A percentile compares a stretch with the other conserved stretches of the same genome.
phyloP scores from a whole-genome alignment of 2,888 invertebrate species.

The Trypoxylon attenuatum region DNA sequence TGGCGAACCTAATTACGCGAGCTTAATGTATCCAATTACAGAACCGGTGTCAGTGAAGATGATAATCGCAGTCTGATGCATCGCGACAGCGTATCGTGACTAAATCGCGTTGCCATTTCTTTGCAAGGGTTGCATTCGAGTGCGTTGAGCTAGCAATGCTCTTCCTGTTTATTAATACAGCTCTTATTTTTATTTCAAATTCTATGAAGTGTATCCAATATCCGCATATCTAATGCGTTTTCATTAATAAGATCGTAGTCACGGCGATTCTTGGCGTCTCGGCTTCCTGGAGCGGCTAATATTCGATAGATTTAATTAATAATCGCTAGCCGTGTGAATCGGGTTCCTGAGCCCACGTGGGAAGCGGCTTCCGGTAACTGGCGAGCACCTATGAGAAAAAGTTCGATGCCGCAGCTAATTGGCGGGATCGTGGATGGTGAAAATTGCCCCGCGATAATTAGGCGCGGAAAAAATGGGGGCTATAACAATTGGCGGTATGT shows the following conservation, averaged over 20 bases:
- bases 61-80: conserved; percentile 46
- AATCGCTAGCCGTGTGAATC: conserved; percentile 33
- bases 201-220: too few species aligned
- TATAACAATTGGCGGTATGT: conserved; percentile 36
- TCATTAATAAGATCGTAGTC: too few species aligned
- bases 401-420: conserved; percentile 49
- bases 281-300: neutral
- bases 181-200: too few species aligned
- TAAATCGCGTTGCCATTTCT: conserved; percentile 22
- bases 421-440: conserved; percentile 40
- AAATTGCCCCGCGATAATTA: conserved; percentile 44
- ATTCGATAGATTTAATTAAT: conserved; percentile 37
- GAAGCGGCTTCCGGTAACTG: conserved; percentile 49
- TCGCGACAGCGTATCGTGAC: conserved; percentile 41
- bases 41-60: conserved; percentile 26
- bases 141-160: conserved; percentile 1
- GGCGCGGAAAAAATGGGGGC: conserved; percentile 18
- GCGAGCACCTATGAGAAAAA: conserved; percentile 41
- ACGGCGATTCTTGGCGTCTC: too few species aligned
- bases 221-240: too few species aligned
- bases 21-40: conserved; percentile 37
- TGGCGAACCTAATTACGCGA: conserved; percentile 15
- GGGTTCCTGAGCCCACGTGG: conserved; percentile 37
- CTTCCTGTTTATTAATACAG: conserved; percentile 40
- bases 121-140: conserved; percentile 23